Base-by-base conservation (phyloP, 1,140 invertebrate species). In the Zaprionus taronus region DNA sequence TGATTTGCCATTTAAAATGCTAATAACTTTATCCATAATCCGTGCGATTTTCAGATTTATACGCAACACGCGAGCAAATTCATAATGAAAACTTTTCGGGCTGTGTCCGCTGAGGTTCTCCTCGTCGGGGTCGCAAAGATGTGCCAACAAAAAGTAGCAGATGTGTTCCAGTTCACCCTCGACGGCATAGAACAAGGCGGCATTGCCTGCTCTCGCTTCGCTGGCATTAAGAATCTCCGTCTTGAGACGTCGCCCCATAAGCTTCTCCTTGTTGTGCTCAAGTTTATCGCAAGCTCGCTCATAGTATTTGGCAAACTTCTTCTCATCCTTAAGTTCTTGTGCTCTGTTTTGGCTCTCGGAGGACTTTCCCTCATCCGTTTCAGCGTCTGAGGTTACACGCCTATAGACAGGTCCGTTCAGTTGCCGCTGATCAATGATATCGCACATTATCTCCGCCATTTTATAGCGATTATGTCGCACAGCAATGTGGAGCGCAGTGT, bases 81-180 rank as follows among this genome's bases (percentile, higher is more conserved):
- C 91, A 62, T 81, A 79, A 12, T 90, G 90, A 66, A 63, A 92
- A 5, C 89, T 77, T 68, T 81, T 92, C 14, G 91, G 78, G 24
- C 83, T 81, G 56, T 87, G 79, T 17, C 85, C 83, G 60, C 85
- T 91, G 17, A 80, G 68, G 60, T 92, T 92, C 57, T 84, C 77
- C 41, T 82, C 72, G 14, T 89, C 79, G 5, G 91, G 91, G 80
- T 91, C 75, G 17, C 72, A 71, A 7, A 92, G 53, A 47, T 92
- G 91, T 0, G 91, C 91, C n/a, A 92, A 60, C 24, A 92, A 64
- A 47, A 92, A 91, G 56, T 91, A 92, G n/a, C 90, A 80, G 3
- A 92, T 62, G 56, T 92, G 91, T 58, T 92, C 91, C 14, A 60
- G 61, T 31, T 83, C 81, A 22, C 82, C 72, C 55, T 92, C 91